Evolutionary conservation across 2,888 invertebrate genomes (phyloP).

Genomic region (Leptarthrus brevirostris): DNA sequence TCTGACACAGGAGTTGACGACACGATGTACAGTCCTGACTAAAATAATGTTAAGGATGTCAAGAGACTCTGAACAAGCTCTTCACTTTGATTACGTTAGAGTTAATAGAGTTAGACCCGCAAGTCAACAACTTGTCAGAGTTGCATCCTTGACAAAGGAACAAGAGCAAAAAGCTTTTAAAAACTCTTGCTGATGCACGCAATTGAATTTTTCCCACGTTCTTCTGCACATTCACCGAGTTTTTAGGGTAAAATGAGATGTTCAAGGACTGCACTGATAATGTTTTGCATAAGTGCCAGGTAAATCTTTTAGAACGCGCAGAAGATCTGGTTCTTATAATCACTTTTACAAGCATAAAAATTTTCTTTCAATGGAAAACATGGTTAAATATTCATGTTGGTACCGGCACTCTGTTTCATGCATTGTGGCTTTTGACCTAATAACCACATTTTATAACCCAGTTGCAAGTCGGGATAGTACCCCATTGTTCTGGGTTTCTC

Average conservation of each 20-base stretch:
- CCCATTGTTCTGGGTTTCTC: too few species aligned
- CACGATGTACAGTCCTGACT: conserved; percentile 9
- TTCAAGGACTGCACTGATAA: conserved; percentile 18
- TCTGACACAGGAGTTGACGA: not conserved
- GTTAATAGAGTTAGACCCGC: conserved; percentile 27
- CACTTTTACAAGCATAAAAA: conserved; percentile 9
- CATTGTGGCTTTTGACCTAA: conserved; percentile 32
- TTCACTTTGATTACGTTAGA: conserved; percentile 21
- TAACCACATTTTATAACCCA: conserved; percentile 26
- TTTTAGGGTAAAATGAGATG: conserved; percentile 31
- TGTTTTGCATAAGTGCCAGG: not conserved
- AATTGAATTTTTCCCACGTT: conserved; percentile 4
- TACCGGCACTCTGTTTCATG: conserved; percentile 8
- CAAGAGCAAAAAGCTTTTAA: conserved; percentile 18
- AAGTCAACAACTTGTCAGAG: conserved; percentile 1
- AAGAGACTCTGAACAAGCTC: conserved; percentile 15
- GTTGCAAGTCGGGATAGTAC: not conserved
- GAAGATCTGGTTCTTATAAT: conserved; percentile 18
- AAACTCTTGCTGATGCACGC: conserved; percentile 5
- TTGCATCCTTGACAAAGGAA: not conserved
- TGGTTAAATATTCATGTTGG: conserved; percentile 27
- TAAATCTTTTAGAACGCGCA: not conserved
- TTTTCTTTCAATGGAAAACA: not conserved
- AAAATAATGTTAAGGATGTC: conserved; percentile 37
- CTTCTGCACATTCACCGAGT: not conserved